phyloP scores from a whole-genome alignment of 2,888 invertebrate species.

The Yponomeuta sedellus region DNA sequence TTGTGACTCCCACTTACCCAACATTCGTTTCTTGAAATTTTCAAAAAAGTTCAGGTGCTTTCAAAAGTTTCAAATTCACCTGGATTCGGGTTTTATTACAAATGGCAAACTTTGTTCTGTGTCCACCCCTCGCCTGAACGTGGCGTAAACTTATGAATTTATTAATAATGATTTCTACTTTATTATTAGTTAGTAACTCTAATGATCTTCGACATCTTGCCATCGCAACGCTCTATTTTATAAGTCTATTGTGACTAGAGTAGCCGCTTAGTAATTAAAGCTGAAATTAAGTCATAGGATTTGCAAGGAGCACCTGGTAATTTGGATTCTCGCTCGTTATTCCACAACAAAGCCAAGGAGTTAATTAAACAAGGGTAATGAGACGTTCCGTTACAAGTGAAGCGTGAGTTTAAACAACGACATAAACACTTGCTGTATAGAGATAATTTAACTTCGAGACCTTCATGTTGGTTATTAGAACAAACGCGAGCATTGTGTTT shows the following conservation, averaged over 20 bases:
- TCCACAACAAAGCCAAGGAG: slow-evolving; percentile 29
- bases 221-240: slow-evolving; percentile 4
- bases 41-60: too few relatives aligned
- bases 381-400: slow-evolving; percentile 42
- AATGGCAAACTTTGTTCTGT: too few relatives aligned
- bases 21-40: too few relatives aligned
- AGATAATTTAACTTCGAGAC: slow-evolving; percentile 42
- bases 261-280: slow-evolving; percentile 16
- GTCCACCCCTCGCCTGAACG: too few relatives aligned
- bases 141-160: too few relatives aligned
- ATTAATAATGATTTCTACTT: slow-evolving; percentile 27
- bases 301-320: slow-evolving; percentile 34
- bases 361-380: slow-evolving; percentile 50
- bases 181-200: slow-evolving; percentile 48
- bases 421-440: slow-evolving; percentile 37
- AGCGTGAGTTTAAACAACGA: slow-evolving; percentile 42
- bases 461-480: slow-evolving; percentile 57
- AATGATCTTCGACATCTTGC: slow-evolving; percentile 22
- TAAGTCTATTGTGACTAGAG: not conserved
- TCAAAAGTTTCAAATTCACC: too few relatives aligned
- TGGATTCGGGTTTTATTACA: too few relatives aligned
- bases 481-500: slow-evolving; percentile 66
- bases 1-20: too few relatives aligned
- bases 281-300: slow-evolving; percentile 30
- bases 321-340: slow-evolving; percentile 42